These are phyloP conservation scores for Plagiodera versicolora DNA, from an alignment of 2,888 invertebrate species.

Conservation along the genomic window DNA sequence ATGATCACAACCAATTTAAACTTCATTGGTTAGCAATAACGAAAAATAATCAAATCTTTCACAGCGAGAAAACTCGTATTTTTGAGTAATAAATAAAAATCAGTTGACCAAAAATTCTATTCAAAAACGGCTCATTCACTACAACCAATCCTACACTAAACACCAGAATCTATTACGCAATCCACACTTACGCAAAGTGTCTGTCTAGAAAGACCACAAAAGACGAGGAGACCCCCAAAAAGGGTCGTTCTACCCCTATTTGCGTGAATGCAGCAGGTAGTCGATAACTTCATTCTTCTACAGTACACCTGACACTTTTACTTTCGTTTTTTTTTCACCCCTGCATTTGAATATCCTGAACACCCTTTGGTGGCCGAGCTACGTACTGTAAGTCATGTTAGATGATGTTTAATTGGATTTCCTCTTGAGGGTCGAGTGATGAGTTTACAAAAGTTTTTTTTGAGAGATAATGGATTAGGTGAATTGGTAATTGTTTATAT, in stretches of 20 bases:
- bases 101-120: too few relatives aligned
- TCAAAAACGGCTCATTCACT: too few relatives aligned
- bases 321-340: slow-evolving; percentile 25
- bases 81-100: too few relatives aligned
- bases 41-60: too few relatives aligned
- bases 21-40: too few relatives aligned
- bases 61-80: too few relatives aligned
- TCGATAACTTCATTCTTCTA: slow-evolving; percentile 3
- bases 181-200: slow-evolving; percentile 10
- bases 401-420: too few relatives aligned
- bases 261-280: slow-evolving; percentile 15
- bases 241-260: slow-evolving; percentile 8
- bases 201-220: slow-evolving; percentile 6
- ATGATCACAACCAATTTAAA: too few relatives aligned
- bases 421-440: neutral
- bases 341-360: neutral
- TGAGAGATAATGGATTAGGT: too few relatives aligned
- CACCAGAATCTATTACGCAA: slow-evolving; percentile 1
- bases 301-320: slow-evolving; percentile 35
- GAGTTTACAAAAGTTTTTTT: too few relatives aligned
- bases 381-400: too few relatives aligned
- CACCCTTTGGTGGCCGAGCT: neutral
- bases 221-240: slow-evolving; percentile 4
- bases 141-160: neutral
- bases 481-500: too few relatives aligned